Conservation (phyloP, 2,888 invertebrate species). For the Disparrhopalites patrizii region DNA sequence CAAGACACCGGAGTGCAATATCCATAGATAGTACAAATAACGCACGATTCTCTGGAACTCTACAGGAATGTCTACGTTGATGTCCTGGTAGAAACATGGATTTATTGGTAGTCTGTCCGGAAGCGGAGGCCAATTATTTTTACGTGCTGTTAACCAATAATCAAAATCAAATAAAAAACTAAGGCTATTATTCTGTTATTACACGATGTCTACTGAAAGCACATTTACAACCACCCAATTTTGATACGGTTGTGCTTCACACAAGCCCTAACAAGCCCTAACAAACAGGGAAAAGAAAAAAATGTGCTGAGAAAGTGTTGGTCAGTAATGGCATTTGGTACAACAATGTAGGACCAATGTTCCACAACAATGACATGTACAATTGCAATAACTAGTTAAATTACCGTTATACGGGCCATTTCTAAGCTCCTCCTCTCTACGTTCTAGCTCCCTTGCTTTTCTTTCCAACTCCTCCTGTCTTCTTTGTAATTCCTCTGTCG, state of each 20-base stretch:
- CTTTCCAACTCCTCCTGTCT: constrained; percentile 85
- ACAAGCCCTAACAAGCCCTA: too few relatives aligned
- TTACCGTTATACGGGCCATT: constrained; percentile 56
- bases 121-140: constrained; percentile 98
- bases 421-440: constrained; percentile 80
- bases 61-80: constrained; percentile 94
- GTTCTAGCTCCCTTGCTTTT: constrained; percentile 82
- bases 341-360: too few relatives aligned
- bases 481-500: constrained; percentile 57
- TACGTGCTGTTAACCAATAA: constrained; percentile 63
- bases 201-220: background rate
- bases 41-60: constrained; percentile 96
- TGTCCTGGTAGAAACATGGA: constrained; percentile 99
- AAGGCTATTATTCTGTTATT: too few relatives aligned
- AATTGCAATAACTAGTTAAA: too few relatives aligned
- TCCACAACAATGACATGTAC: too few relatives aligned
- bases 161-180: constrained; percentile 46
- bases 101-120: constrained; percentile 89
- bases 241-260: too few relatives aligned
- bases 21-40: constrained; percentile 92
- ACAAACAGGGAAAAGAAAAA: too few relatives aligned
- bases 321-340: too few relatives aligned
- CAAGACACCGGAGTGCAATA: constrained; percentile 84
- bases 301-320: too few relatives aligned
- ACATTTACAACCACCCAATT: too few relatives aligned